These are phyloP conservation scores for Virgularia gustaviana DNA, from an alignment of 92 coral and sea anemone genomes.

Conservation along the genomic window DNA sequence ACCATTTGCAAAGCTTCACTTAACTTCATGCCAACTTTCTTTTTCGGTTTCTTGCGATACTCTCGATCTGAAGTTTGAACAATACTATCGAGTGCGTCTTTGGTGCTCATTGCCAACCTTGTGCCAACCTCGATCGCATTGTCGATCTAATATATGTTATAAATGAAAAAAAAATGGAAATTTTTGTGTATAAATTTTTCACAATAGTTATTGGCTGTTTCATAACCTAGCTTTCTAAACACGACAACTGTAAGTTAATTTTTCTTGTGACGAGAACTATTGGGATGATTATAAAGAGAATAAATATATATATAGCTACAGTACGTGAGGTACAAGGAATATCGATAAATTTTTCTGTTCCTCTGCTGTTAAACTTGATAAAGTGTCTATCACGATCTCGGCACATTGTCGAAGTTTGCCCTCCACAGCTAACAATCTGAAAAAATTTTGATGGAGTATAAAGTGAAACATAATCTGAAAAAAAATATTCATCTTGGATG, in stretches of 20 bases:
- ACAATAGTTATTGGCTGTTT: too few relatives aligned
- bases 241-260: too few relatives aligned
- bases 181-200: too few relatives aligned
- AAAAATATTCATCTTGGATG: too few relatives aligned
- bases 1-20: conserved; percentile 23
- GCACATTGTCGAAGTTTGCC: conserved; percentile 58
- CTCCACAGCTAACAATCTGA: conserved; percentile 64
- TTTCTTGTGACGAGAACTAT: too few relatives aligned
- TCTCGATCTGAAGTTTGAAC: conserved; percentile 26
- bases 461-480: neutral
- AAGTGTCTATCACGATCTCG: conserved; percentile 45
- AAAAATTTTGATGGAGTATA: neutral
- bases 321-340: conserved; percentile 71
- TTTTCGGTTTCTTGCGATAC: conserved; percentile 26
- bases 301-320: neutral
- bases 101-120: conserved; percentile 16
- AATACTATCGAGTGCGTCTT: conserved; percentile 20
- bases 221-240: too few relatives aligned
- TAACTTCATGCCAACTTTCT: conserved; percentile 35
- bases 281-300: neutral
- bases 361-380: conserved; percentile 48
- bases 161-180: too few relatives aligned
- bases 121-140: conserved; percentile 26
- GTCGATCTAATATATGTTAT: conserved; percentile 20
- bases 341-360: conserved; percentile 66